Evolutionary conservation across 2,888 invertebrate species (phyloP).

Genomic region (Ectemnius lituratus): DNA sequence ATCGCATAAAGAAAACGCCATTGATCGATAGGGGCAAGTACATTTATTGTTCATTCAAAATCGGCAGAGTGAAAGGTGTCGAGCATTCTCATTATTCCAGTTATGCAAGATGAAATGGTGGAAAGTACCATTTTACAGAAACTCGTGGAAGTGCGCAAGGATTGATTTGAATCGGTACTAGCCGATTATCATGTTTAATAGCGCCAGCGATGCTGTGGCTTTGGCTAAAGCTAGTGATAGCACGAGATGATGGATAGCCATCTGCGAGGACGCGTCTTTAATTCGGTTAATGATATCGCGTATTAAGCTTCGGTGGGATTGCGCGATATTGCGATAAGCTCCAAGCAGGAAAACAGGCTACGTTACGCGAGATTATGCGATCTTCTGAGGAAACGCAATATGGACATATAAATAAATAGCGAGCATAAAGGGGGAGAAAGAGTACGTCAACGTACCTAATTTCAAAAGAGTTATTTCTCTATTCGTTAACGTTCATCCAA

Average conservation of each 20-base stretch:
- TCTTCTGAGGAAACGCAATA: conserved; percentile 39
- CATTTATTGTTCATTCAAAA: conserved; percentile 7
- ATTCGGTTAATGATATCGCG: conserved; percentile 8
- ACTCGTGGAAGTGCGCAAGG: neutral
- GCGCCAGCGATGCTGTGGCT: too few relatives aligned
- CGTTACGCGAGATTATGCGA: neutral
- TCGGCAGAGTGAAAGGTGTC: neutral
- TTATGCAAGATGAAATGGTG: conserved; percentile 31
- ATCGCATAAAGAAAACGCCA: neutral
- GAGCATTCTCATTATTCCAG: conserved; percentile 17
- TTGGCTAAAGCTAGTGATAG: neutral
- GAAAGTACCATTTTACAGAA: neutral
- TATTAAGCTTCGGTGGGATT: neutral
- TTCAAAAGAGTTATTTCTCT: conserved; percentile 27
- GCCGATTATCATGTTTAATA: conserved; percentile 22
- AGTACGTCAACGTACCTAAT: conserved; percentile 45
- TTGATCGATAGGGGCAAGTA: neutral
- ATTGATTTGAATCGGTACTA: neutral
- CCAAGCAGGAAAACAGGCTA: neutral
- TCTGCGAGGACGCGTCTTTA: conserved; percentile 40
- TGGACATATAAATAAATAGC: conserved; percentile 55
- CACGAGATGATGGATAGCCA: conserved; percentile 37
- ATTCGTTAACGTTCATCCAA: conserved; percentile 73
- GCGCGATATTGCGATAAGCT: neutral
- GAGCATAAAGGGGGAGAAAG: neutral